phyloP scores from a whole-genome alignment of 2,113 vertebrate species.

The Platysteira castanea region DNA sequence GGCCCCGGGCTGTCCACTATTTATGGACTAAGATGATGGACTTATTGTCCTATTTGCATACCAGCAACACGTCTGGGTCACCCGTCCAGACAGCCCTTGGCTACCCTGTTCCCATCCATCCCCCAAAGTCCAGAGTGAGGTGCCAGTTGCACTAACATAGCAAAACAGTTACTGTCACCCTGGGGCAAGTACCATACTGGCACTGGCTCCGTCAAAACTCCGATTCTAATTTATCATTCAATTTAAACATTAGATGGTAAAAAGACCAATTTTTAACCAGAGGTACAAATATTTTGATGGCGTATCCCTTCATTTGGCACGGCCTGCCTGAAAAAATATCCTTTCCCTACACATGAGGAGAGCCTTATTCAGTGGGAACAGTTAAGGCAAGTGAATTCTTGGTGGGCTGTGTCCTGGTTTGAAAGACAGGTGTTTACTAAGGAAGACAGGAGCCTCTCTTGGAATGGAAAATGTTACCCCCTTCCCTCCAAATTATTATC shows the following conservation, averaged over 20 bases:
- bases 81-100: neutral
- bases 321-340: neutral
- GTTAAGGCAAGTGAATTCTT: neutral
- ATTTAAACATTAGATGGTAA: neutral
- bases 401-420: no score
- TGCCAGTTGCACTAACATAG: neutral
- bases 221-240: neutral
- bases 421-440: no score
- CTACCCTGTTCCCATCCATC: neutral
- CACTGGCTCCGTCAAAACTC: neutral
- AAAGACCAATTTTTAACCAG: neutral
- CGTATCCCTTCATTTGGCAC: neutral
- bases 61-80: neutral
- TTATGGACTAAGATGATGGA: neutral
- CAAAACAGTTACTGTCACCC: neutral
- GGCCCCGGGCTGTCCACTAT: neutral
- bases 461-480: no score
- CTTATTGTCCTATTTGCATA: neutral
- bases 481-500: no score
- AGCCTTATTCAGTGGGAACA: neutral
- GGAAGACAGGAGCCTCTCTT: no score
- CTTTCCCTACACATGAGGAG: neutral
- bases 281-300: neutral
- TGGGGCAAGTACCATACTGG: neutral
- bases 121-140: neutral